Percentiles rank a stretch among this genome's conserved stretches.
Evolutionary conservation across 2,113 vertebrate genomes (phyloP).

Genomic region (Pseudorectes ferrugineus): DNA sequence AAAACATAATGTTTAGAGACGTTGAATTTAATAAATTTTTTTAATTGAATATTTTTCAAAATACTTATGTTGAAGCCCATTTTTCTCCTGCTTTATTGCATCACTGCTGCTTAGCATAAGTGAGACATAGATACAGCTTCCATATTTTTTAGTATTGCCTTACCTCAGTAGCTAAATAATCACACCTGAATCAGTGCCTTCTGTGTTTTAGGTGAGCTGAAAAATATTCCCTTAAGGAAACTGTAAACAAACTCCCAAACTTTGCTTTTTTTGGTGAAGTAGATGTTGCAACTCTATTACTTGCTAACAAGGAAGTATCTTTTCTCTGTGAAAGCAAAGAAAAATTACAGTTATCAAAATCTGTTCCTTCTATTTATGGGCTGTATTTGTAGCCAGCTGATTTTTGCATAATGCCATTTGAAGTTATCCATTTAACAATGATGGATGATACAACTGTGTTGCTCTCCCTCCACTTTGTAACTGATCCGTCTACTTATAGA

Average conservation of each 20-base stretch:
- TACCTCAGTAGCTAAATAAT: neutral
- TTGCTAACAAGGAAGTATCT: neutral
- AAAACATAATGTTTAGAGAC: neutral
- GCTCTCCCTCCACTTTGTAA: conserved; percentile 11
- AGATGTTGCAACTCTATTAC: neutral
- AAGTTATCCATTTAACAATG: conserved; percentile 36
- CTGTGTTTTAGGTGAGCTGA: neutral
- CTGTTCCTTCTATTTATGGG: neutral
- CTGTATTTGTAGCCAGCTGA: conserved; percentile 12
- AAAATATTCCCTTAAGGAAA: neutral
- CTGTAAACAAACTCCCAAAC: neutral
- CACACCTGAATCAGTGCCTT: neutral
- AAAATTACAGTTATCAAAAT: neutral
- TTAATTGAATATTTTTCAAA: neutral
- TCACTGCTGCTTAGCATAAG: neutral
- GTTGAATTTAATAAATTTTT: neutral
- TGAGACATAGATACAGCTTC: neutral
- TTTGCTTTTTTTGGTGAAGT: neutral
- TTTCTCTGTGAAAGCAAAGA: neutral
- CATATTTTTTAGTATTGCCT: neutral
- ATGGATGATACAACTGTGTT: neutral
- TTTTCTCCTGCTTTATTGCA: neutral
- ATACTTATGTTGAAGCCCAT: neutral
- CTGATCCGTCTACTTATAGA: neutral
- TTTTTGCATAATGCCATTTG: conserved; percentile 49